Conservation (phyloP, 2,888 invertebrate species). For the Drosophila emarginata region DNA sequence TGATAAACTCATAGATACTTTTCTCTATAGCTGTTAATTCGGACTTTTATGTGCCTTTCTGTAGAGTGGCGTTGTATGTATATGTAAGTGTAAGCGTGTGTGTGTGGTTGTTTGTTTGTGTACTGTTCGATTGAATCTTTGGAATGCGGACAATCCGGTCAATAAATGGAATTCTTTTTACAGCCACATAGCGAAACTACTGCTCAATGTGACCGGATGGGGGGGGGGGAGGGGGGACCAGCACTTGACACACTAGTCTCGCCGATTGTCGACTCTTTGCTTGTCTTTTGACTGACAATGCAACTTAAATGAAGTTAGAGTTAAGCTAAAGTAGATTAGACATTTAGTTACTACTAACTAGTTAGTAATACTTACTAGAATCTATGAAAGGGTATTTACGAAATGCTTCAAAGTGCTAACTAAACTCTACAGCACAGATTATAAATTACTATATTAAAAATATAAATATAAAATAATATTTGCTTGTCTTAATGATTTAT, state of each 20-base stretch:
- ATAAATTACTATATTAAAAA: too few relatives aligned
- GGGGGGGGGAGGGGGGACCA: conserved; percentile 51
- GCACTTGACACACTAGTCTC: conserved; percentile 59
- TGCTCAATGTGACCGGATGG: conserved; percentile 60
- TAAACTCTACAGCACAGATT: not conserved
- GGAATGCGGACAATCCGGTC: conserved; percentile 81
- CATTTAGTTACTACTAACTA: not conserved
- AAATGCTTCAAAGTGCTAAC: not conserved
- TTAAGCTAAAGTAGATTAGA: not conserved
- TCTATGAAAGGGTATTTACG: not conserved
- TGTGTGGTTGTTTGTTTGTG: conserved; percentile 26
- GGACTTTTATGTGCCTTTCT: conserved; percentile 63
- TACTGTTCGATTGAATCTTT: conserved; percentile 72
- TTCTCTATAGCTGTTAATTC: conserved; percentile 76
- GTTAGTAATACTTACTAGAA: not conserved
- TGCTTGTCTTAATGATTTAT: too few relatives aligned
- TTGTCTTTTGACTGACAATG: not conserved
- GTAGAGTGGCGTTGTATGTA: not conserved
- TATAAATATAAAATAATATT: too few relatives aligned
- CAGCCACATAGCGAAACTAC: conserved; percentile 60
- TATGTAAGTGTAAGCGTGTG: conserved; percentile 17
- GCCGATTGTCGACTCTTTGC: not conserved
- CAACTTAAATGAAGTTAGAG: not conserved
- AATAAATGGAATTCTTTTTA: conserved; percentile 76
- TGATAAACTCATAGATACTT: conserved; percentile 71